Evolutionary conservation across 1,140 invertebrate species (phyloP), one percentile per base, ranked within the genome.

Genomic region (Papilio machaon): DNA sequence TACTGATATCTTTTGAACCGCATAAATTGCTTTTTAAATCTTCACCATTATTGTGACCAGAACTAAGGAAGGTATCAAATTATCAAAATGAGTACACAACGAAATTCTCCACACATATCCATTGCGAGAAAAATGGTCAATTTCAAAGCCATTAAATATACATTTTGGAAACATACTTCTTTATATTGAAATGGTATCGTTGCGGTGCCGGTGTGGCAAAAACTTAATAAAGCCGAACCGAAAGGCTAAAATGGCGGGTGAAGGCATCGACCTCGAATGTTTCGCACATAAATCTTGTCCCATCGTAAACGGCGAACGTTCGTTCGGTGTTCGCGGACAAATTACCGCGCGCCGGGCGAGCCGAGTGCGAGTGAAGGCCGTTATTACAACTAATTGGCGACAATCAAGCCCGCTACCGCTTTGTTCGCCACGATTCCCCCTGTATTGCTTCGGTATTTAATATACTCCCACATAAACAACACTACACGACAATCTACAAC

Each of bases 321-420:
- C 23, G 84, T 86, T 83, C 84, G 84, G 79, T 84, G 84, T 85
- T 88, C 85, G 82, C 82, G 85, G 85, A 89, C 90, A 91, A 91
- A 90, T 92, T 92, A 88, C 23, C 30, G 64, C 23, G 64, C 87
- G 86, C 64, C 82, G 84, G 82, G 84, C 85, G 83, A 87, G 80
- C 85, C 86, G 81, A 83, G 78, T 82, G 80, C 85, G 67, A 80
- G 85, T 80, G 85, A 88, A 85, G 86, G 87, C 89, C 89, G 90
- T 89, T 90, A 93, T 92, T 91, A 91, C 91, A 90, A 90, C 87
- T 93, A 93, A 93, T 93, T 92, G 91, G 89, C 85, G 88, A 91
- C 91, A 92, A 91, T 92, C 91, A 91, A 89, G 82, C 80, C 78
- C 67, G 83, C 85, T 85, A 87, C 88, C 86, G 84, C 85, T 88